Evolutionary conservation across 2,888 invertebrate species (phyloP).

Genomic region (Lepeophtheirus nordmannii): DNA sequence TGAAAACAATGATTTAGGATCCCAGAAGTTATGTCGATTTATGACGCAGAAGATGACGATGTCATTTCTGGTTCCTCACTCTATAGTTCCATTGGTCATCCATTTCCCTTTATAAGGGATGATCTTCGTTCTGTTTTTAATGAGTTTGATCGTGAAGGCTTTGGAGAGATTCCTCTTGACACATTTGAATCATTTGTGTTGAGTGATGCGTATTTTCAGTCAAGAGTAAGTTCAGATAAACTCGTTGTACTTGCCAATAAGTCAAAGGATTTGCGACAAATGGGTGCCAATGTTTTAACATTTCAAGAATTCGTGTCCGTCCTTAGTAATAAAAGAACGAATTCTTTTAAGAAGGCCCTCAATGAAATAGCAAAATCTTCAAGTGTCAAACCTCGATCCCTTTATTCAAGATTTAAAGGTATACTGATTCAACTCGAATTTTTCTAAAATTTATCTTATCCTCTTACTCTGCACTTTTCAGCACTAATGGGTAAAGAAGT

Average conservation of each 20-base stretch:
- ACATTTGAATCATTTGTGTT: background rate
- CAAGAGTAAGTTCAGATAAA: background rate
- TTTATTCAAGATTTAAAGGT: too few relatives aligned
- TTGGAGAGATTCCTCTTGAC: slow-evolving; percentile 1
- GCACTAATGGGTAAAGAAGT: too few relatives aligned
- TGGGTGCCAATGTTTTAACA: slow-evolving; percentile 1
- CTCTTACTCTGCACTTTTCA: too few relatives aligned
- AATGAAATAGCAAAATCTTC: background rate
- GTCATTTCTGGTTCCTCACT: too few relatives aligned
- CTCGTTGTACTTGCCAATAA: background rate
- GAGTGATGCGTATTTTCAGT: background rate
- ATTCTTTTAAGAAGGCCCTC: slow-evolving; percentile 9
- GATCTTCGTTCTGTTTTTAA: background rate
- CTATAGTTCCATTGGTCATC: background rate
- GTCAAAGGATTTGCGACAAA: background rate
- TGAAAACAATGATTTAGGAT: too few relatives aligned
- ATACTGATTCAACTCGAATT: too few relatives aligned
- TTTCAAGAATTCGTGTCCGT: slow-evolving; percentile 13
- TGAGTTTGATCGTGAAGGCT: background rate
- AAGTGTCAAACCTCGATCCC: too few relatives aligned
- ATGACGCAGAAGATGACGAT: too few relatives aligned
- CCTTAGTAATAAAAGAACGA: slow-evolving; percentile 7
- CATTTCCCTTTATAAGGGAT: background rate
- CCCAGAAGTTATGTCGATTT: too few relatives aligned
- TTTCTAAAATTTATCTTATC: too few relatives aligned